phyloP scores from a whole-genome alignment of 53 echinoderm and acorn worm species.

The Echinarachnius parma region DNA sequence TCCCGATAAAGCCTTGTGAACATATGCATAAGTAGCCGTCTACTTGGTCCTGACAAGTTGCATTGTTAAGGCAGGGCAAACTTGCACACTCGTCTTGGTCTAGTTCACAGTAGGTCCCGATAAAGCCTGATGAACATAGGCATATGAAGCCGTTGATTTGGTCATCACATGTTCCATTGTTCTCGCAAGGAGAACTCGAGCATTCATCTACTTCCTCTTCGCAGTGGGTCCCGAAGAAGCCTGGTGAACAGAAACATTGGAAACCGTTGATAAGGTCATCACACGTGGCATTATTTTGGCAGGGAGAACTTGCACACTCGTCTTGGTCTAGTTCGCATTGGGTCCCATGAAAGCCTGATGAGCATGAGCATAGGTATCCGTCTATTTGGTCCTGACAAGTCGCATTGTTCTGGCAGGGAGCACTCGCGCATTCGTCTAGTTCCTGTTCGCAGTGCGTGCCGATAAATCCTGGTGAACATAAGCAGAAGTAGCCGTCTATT shows the following conservation, averaged over 20 bases:
- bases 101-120: conserved; percentile 44
- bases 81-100: conserved; percentile 67
- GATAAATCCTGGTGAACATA: conserved; percentile 40
- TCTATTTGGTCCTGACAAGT: conserved; percentile 43
- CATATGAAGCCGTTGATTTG: conserved; percentile 47
- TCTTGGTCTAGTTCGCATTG: conserved; percentile 33
- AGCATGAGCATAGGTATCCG: conserved; percentile 53
- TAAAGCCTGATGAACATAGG: conserved; percentile 37
- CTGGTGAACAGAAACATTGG: conserved; percentile 42
- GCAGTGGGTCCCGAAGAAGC: conserved; percentile 56
- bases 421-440: conserved; percentile 59
- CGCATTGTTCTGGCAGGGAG: conserved; percentile 46
- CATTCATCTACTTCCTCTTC: conserved; percentile 56
- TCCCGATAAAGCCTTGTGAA: conserved; percentile 50
- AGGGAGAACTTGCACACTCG: conserved; percentile 50
- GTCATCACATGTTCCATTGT: conserved; percentile 54
- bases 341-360: conserved; percentile 43
- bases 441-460: conserved; percentile 69
- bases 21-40: conserved; percentile 56
- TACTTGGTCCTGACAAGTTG: conserved; percentile 47
- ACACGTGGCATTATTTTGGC: conserved; percentile 57
- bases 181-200: conserved; percentile 52
- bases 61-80: conserved; percentile 54
- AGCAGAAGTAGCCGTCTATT: no score
- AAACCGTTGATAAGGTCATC: conserved; percentile 54